A percentile compares a stretch with the other conserved stretches of the same genome.
Conservation (phyloP, 2,113 vertebrate genomes). For the Panthera leo region DNA sequence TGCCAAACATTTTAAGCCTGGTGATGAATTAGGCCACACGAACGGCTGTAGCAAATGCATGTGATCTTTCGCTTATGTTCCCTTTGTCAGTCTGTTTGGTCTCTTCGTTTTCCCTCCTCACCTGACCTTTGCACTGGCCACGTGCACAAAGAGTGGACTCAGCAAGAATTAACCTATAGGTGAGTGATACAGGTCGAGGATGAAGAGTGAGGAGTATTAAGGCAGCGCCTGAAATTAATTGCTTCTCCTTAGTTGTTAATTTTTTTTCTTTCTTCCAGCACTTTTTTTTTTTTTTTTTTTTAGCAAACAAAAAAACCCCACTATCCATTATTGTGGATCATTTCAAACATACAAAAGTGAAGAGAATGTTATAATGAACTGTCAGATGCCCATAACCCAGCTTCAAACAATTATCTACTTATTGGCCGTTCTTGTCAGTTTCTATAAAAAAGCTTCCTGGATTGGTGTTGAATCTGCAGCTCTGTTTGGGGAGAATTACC, state of each 20-base stretch:
- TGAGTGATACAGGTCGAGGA: background rate
- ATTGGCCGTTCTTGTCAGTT: background rate
- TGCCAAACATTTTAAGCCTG: background rate
- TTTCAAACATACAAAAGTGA: background rate
- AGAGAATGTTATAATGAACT: background rate
- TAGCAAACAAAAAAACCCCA: background rate
- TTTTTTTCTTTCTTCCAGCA: background rate
- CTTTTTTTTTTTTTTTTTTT: background rate
- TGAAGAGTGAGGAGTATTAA: background rate
- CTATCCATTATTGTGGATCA: slow-evolving; percentile 14
- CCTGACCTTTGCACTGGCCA: background rate
- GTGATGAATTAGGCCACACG: background rate
- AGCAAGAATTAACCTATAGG: background rate
- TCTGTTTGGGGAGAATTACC: background rate
- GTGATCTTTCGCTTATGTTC: background rate
- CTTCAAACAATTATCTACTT: background rate
- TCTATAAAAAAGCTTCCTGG: background rate
- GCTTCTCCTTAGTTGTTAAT: background rate
- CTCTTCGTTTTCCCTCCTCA: background rate
- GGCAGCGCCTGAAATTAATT: background rate
- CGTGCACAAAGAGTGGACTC: background rate
- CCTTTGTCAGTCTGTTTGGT: background rate
- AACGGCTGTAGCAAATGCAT: background rate
- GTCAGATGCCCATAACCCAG: background rate
- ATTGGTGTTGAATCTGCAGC: background rate